Percentiles rank a stretch among this genome's conserved stretches.
phyloP scores from a whole-genome alignment of 64 coral and sea anemone genomes.

The Trachythela sp. region DNA sequence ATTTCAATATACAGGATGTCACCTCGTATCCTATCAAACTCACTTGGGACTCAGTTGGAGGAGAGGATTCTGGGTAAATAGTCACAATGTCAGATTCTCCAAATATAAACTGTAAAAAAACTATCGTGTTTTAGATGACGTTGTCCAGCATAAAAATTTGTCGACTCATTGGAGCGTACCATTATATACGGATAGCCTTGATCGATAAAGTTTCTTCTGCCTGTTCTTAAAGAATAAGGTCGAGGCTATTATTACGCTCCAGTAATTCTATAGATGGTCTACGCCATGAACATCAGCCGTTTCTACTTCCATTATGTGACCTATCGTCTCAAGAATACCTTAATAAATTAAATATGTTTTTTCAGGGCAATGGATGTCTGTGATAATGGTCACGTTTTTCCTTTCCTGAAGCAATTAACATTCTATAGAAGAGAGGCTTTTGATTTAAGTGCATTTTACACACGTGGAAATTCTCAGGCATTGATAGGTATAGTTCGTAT shows the following conservation, averaged over 20 bases:
- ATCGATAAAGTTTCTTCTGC: neutral
- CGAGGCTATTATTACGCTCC: too few species aligned
- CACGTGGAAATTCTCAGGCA: constrained; percentile 38
- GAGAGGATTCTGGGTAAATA: constrained; percentile 80
- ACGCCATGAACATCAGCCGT: too few species aligned
- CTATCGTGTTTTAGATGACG: too few species aligned
- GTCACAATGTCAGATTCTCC: neutral
- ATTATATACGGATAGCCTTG: neutral
- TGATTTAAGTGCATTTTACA: constrained; percentile 73
- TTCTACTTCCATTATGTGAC: too few species aligned
- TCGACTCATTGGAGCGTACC: neutral
- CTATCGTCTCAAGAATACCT: too few species aligned
- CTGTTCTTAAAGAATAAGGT: too few species aligned
- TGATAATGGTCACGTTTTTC: constrained; percentile 66
- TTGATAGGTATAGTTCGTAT: constrained; percentile 79
- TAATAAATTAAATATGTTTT: too few species aligned
- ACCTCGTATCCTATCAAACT: constrained; percentile 80
- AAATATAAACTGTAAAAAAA: neutral
- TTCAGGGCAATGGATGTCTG: constrained; percentile 91
- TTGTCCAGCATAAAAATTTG: too few species aligned
- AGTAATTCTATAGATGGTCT: too few species aligned
- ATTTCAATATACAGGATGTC: constrained; percentile 81
- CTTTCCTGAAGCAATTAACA: constrained; percentile 94
- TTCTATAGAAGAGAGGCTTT: constrained; percentile 95
- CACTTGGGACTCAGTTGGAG: constrained; percentile 69